These are phyloP conservation scores for Salticus scenicus DNA, from an alignment of 2,888 invertebrate genomes.

Conservation along the genomic window DNA sequence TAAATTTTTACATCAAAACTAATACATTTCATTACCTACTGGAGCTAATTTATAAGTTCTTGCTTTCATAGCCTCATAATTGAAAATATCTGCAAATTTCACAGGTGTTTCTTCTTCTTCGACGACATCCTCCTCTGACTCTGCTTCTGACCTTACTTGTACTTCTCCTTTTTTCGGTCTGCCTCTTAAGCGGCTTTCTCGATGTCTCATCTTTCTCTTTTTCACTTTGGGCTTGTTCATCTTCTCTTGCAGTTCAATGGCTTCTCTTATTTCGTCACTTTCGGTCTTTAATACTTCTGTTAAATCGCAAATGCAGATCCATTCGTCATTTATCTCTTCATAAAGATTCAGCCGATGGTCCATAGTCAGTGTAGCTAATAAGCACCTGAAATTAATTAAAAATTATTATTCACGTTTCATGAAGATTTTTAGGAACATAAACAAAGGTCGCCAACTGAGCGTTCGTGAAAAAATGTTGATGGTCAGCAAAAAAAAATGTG, in stretches of 20 bases:
- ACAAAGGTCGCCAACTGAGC: too few relatives aligned
- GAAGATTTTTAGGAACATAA: neutral
- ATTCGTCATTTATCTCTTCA: conserved; percentile 46
- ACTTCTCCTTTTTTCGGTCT: too few relatives aligned
- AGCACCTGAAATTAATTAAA: conserved; percentile 32
- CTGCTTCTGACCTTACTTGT: neutral
- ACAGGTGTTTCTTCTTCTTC: conserved; percentile 10
- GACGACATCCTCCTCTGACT: conserved; percentile 4
- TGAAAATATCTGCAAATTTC: conserved; percentile 5
- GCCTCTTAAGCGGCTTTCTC: neutral
- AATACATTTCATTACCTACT: too few relatives aligned
- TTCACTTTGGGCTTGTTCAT: neutral
- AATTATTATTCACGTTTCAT: too few relatives aligned
- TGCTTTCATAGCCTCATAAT: conserved; percentile 16
- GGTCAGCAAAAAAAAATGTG: too few relatives aligned
- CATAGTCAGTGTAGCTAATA: conserved; percentile 54
- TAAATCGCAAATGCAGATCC: conserved; percentile 49
- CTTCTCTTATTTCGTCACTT: neutral
- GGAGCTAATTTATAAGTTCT: conserved; percentile 42
- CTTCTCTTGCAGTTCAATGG: neutral
- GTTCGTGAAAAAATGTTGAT: too few relatives aligned
- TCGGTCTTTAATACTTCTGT: conserved; percentile 27
- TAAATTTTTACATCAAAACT: too few relatives aligned
- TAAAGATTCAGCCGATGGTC: conserved; percentile 51
- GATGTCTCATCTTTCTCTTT: neutral